Base-by-base conservation (phyloP, 2,113 vertebrate species). In the Bambusicola thoracicus region DNA sequence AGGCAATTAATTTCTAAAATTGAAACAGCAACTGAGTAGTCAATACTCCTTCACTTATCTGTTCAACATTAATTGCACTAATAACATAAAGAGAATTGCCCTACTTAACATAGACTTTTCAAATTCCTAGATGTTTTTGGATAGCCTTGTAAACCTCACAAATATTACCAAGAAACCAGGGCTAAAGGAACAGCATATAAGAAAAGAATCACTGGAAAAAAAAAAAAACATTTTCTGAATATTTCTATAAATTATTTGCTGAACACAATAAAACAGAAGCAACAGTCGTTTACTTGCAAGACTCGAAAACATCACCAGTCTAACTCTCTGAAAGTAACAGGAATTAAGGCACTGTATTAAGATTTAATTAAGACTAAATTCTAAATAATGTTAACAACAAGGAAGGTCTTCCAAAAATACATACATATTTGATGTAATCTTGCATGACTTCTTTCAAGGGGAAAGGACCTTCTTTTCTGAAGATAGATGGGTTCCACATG, bases 401-500 rank as follows among this genome's bases (percentile, higher is more conserved):
- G 24, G 4, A 89, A 61, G 56, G 40, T 49, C 22, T 63, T 55
- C 6, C 27, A 74, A 81, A 81, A 89, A 53, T 59, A 89, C 98
- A 76, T 97, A 99, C 99, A 15, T 99, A 99, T 98, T 95, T 98
- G 53, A 99, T 98, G 87, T 99, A 99, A 38, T 98, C 98, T 92
- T 98, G 97, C 98, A 99, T 99, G 93, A 99, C 98, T 20, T 97
- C 95, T 61, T 99, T 98, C 94, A 99, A 73, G 56, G 98, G 97
- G 67, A 98, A 96, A 4, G 94, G 94, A 4, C 99, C 99, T 68
- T 98, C 97, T 90, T 90, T 96, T 72, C 98, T 97, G 96, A 99
- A 99, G 94, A 99, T 94, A 0, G 99, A 99, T 0, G 98, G 98
- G 92, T 99, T 99, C 99, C 99, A 99, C 99, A 99, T 99, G 85